Conservation (phyloP, 1,140 invertebrate genomes). For the Temnothorax nylanderi region DNA sequence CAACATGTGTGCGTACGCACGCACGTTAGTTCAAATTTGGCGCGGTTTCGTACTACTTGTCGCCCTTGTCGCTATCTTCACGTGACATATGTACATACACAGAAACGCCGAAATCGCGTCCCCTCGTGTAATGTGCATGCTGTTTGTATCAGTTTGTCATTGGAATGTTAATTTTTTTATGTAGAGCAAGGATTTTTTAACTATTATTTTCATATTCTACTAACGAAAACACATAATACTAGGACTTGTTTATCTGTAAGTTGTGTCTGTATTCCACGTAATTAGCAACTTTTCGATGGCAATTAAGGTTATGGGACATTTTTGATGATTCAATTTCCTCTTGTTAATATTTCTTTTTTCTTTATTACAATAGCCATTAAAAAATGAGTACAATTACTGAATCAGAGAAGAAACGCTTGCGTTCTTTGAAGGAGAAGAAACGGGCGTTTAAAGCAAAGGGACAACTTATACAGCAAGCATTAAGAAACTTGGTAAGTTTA, state of each 20-base stretch:
- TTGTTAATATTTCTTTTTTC: conserved; percentile 5
- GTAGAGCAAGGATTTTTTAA: neutral
- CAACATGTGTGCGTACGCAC: neutral
- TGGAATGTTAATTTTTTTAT: neutral
- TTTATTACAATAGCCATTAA: conserved; percentile 53
- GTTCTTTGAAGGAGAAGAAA: conserved; percentile 87
- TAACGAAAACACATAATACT: neutral
- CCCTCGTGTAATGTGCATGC: neutral
- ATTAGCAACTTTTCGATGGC: neutral
- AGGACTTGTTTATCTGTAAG: neutral
- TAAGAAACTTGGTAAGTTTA: conserved; percentile 85
- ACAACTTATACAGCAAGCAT: conserved; percentile 86
- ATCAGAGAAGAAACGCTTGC: conserved; percentile 87
- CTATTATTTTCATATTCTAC: neutral
- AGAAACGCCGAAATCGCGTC: neutral
- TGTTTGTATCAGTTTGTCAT: neutral
- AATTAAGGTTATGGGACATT: neutral
- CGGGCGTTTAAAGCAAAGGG: conserved; percentile 86
- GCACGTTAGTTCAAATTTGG: neutral
- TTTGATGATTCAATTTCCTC: neutral
- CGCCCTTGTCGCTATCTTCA: neutral
- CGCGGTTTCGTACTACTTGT: neutral
- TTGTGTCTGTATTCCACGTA: neutral
- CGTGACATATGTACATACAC: neutral
- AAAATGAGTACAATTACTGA: conserved; percentile 66